A percentile compares a stretch with the other conserved stretches of the same genome.
phyloP scores from a whole-genome alignment of 1,140 invertebrate genomes.

The Eciton burchellii region DNA sequence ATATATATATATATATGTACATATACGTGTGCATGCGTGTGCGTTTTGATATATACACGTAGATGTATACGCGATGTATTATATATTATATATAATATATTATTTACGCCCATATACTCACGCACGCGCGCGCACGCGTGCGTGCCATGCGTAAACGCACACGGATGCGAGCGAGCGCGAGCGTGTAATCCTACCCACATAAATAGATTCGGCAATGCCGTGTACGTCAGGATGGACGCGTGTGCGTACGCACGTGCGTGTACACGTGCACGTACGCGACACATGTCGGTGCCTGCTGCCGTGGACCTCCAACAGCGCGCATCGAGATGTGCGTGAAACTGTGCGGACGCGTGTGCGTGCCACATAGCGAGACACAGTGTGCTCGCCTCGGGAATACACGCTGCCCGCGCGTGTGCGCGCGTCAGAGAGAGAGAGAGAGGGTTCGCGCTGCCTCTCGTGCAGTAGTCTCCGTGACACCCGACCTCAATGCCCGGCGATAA shows the following conservation, averaged over 20 bases:
- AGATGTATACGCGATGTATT: no score
- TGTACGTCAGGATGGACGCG: conserved; percentile 29
- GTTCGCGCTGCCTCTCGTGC: conserved; percentile 24
- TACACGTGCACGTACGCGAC: background rate
- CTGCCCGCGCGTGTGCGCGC: background rate
- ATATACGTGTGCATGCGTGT: no score
- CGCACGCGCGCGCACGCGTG: conserved; percentile 15
- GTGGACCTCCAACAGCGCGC: conserved; percentile 46
- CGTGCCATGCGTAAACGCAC: conserved; percentile 22
- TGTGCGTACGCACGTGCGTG: background rate
- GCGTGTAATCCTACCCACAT: conserved; percentile 31
- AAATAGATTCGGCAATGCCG: conserved; percentile 27
- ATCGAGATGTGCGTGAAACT: conserved; percentile 31
- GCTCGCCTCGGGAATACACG: conserved; percentile 24
- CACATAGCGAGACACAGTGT: conserved; percentile 48
- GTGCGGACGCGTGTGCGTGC: conserved; percentile 41
- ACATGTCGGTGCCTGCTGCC: background rate
- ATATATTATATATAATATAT: no score
- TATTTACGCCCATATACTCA: no score
- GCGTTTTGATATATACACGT: no score
- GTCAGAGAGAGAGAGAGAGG: background rate
- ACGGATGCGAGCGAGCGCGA: background rate
- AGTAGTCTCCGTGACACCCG: conserved; percentile 71
- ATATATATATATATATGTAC: no score
- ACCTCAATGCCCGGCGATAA: conserved; percentile 72